Conservation (phyloP, 2,113 vertebrate genomes). For the Callipepla californica region DNA sequence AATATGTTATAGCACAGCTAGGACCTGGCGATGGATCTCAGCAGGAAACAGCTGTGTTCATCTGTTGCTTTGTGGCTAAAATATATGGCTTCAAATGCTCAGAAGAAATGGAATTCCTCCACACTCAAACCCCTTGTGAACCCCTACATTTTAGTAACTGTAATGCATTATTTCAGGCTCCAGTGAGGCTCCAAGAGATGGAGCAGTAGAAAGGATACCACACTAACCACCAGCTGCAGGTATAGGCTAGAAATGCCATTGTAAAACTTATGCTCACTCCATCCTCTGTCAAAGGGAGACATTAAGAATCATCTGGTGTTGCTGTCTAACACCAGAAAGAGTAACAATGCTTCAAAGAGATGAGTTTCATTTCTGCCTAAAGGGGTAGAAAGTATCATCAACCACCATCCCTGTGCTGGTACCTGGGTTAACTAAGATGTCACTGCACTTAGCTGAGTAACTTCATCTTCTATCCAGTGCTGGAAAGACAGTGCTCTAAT, state of each 20-base stretch:
- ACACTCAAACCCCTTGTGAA: neutral
- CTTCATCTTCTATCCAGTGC: neutral
- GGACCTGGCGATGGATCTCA: neutral
- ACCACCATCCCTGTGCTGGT: neutral
- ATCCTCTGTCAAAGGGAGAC: neutral
- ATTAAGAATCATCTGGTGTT: neutral
- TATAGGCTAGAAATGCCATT: neutral
- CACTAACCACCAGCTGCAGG: neutral
- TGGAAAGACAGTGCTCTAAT: neutral
- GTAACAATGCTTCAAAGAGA: neutral
- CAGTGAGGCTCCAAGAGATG: neutral
- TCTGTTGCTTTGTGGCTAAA: neutral
- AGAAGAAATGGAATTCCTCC: neutral
- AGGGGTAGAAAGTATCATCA: neutral
- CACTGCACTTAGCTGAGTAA: neutral
- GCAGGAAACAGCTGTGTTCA: constrained; percentile 25
- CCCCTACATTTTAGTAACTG: accelerated
- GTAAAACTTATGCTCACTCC: neutral
- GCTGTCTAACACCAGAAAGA: neutral
- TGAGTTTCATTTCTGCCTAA: neutral
- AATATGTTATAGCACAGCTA: neutral
- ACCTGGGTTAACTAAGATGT: neutral
- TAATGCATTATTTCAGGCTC: neutral
- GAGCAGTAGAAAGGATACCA: neutral
- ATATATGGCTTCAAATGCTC: neutral